Evolutionary conservation across 1,140 invertebrate species (phyloP).

Genomic region (Heliconius himera): DNA sequence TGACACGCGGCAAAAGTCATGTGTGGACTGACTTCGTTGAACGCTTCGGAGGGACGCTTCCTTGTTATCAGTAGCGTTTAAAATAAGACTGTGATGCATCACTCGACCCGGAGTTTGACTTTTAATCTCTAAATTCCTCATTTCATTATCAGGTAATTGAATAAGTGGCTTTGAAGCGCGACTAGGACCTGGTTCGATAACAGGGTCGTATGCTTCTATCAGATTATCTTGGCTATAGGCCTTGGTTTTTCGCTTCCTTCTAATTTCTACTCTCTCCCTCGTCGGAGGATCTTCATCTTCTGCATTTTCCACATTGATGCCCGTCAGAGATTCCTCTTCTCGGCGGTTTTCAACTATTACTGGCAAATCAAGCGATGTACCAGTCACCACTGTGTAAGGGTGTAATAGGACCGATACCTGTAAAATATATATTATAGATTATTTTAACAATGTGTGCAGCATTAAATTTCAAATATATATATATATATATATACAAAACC

Average conservation of each 20-base stretch:
- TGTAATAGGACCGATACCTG: constrained; percentile 67
- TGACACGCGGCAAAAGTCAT: constrained; percentile 47
- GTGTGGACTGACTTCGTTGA: constrained; percentile 63
- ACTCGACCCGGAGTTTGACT: constrained; percentile 27
- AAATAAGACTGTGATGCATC: constrained; percentile 58
- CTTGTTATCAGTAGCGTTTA: constrained; percentile 43
- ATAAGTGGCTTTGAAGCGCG: constrained; percentile 10
- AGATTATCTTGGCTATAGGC: constrained; percentile 60
- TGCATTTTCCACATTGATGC: constrained; percentile 40
- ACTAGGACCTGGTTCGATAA: constrained; percentile 52
- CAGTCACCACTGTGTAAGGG: constrained; percentile 57
- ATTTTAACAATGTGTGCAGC: neutral
- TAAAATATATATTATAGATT: constrained; percentile 20
- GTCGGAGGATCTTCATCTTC: constrained; percentile 25
- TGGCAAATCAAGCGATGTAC: constrained; percentile 60
- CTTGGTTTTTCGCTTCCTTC: constrained; percentile 45
- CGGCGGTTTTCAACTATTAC: constrained; percentile 55
- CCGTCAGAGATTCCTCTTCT: constrained; percentile 57
- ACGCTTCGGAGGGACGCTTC: constrained; percentile 46
- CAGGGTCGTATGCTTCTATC: constrained; percentile 43
- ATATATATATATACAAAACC: neutral
- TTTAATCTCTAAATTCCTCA: constrained; percentile 43
- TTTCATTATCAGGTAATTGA: constrained; percentile 35
- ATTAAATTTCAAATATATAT: constrained; percentile 16
- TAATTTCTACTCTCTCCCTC: constrained; percentile 21